These are phyloP conservation scores for Astur gentilis DNA, from an alignment of 2,113 vertebrate species.

Conservation along the genomic window DNA sequence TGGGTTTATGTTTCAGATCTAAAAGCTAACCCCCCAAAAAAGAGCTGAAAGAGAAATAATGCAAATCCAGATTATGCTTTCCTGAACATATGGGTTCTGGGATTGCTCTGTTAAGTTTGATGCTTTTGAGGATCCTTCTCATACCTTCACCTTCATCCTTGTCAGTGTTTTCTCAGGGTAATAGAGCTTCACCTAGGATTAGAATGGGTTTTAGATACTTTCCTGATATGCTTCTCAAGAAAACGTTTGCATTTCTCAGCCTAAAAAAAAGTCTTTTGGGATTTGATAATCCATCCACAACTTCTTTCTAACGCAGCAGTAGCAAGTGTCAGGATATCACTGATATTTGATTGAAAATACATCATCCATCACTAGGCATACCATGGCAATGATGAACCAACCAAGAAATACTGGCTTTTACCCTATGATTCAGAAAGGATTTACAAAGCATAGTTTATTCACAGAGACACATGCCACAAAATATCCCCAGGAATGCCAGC, in stretches of 20 bases:
- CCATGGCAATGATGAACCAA: neutral
- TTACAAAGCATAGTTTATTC: neutral
- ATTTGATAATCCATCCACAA: neutral
- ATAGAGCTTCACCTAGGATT: neutral
- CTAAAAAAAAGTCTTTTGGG: neutral
- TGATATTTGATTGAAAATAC: neutral
- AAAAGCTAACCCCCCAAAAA: neutral
- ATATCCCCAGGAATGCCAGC: neutral
- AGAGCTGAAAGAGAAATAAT: neutral
- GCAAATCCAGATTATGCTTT: neutral
- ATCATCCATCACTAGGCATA: neutral
- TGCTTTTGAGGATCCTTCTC: neutral
- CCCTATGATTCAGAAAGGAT: neutral
- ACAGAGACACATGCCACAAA: neutral
- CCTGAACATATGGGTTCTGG: neutral
- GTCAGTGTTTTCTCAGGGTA: neutral
- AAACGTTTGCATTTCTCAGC: neutral
- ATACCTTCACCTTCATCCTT: neutral
- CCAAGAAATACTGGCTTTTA: neutral
- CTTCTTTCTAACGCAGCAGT: neutral
- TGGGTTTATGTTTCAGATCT: neutral
- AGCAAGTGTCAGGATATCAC: neutral
- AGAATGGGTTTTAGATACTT: neutral
- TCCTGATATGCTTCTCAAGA: neutral
- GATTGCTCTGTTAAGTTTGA: neutral